Base-by-base conservation (phyloP, 2,888 invertebrate species). In the Dryococelus australis region DNA sequence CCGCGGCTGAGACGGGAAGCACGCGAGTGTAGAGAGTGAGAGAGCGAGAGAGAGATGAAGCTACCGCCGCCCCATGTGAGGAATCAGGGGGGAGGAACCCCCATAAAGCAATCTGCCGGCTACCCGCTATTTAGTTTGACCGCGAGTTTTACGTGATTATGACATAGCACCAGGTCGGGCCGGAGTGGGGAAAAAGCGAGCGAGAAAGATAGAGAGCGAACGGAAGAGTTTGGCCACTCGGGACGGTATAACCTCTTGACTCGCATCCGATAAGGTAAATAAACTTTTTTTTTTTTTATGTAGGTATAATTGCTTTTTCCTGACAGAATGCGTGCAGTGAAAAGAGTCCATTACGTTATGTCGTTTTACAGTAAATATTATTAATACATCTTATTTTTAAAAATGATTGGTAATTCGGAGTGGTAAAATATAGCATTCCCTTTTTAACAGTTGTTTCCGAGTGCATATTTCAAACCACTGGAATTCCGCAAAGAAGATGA, bases 101-200 rank as follows among this genome's bases (percentile, higher is more conserved):
- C 65, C 65, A 65, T 65, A 65, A 65, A 65, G 65, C 65, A 65
- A 65, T 65, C 65, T 65, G n/a, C 65, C 65, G 20, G 65, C 65
- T 65, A 65, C 65, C 65, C 65, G 65, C 65, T 65, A 65, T 65
- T 43, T 83, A 83, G 83, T 83, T 83, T 83, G 83, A 83, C 83
- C 83, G 83, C 83, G 83, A 43, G 28, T 83, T 83, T 83, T 83
- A 83, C 83, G 43, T 43, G 83, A 83, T 83, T 83, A 83, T 83
- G 83, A 83, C 83, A 83, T 83, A 65, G 65, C 65, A 65, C 65
- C 65, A 8, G 24, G 10, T 24, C 35, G 35, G 65, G 65, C 65
- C 65, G 65, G 13, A 65, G 65, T 24, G 65, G 65, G 65, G 65
- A 65, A 65, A 9, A 20, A 20, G 65, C 20, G 65, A 24, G 20